These are phyloP conservation scores for Aleiodes testaceus DNA, from an alignment of 2,888 invertebrate species.

Conservation along the genomic window DNA sequence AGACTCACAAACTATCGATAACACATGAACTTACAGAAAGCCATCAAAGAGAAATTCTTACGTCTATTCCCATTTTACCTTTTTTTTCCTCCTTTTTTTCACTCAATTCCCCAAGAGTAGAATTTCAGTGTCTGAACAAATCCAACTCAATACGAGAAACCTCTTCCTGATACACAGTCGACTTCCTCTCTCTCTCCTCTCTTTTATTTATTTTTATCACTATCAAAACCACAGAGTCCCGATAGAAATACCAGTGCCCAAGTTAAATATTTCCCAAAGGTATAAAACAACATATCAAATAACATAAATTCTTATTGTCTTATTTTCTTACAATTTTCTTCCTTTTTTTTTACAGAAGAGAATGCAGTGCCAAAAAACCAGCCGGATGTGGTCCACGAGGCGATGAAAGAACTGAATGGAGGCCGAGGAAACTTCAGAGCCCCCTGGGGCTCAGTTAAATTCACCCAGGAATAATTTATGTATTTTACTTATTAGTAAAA, in stretches of 20 bases:
- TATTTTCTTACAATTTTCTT: background rate
- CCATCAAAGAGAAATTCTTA: background rate
- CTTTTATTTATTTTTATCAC: background rate
- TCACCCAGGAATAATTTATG: conserved; percentile 52
- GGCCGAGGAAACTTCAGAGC: conserved; percentile 71
- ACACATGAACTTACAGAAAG: too few species aligned
- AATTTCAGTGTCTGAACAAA: conserved; percentile 33
- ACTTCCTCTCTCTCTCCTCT: background rate
- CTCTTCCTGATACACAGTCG: conserved; percentile 32
- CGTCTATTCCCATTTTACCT: conserved; percentile 18
- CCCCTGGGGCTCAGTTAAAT: conserved; percentile 69
- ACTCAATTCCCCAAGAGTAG: conserved; percentile 1
- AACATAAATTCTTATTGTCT: conserved; percentile 1
- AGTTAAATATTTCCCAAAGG: conserved; percentile 39
- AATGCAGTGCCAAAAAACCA: conserved; percentile 60
- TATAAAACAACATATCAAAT: conserved; percentile 6
- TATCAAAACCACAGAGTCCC: background rate
- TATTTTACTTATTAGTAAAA: conserved; percentile 7
- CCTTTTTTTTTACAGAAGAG: conserved; percentile 38
- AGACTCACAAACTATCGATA: background rate
- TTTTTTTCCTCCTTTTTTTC: too few species aligned
- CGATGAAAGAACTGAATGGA: conserved; percentile 71
- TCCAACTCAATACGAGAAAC: conserved; percentile 21
- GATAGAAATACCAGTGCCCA: background rate
- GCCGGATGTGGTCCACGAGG: conserved; percentile 59